phyloP scores from a whole-genome alignment of 1,140 invertebrate species.

The Pseudomyrmex dendroicus region DNA sequence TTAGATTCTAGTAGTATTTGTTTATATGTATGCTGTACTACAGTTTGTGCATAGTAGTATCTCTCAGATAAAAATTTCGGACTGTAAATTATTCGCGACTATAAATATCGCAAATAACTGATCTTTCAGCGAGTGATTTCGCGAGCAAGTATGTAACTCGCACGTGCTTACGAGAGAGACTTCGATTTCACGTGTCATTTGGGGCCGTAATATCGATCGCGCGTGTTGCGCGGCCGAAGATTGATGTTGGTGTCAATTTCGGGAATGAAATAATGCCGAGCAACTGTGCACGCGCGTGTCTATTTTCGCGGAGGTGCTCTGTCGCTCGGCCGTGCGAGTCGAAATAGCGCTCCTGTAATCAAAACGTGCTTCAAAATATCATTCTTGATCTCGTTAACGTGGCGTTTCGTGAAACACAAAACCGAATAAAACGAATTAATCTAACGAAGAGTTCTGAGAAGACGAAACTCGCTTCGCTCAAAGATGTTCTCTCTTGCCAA shows the following conservation, averaged over 20 bases:
- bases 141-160: not conserved
- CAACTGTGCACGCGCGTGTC: slow-evolving; percentile 18
- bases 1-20: no score
- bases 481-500: not conserved
- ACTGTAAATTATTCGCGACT: no score
- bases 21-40: no score
- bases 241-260: slow-evolving; percentile 31
- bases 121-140: not conserved
- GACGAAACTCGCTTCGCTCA: not conserved
- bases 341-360: not conserved
- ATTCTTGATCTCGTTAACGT: not conserved
- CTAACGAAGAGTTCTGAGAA: not conserved
- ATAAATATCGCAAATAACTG: not conserved
- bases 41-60: no score
- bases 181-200: slow-evolving; percentile 30
- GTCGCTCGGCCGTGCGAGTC: slow-evolving; percentile 13
- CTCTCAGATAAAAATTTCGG: no score
- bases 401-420: not conserved
- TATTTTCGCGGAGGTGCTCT: slow-evolving; percentile 41
- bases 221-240: slow-evolving; percentile 10
- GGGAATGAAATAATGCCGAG: slow-evolving; percentile 34
- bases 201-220: not conserved
- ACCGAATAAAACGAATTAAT: not conserved
- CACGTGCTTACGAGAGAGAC: not conserved
- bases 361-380: slow-evolving; percentile 20